Evolutionary conservation across 2,888 invertebrate species (phyloP), one percentile per base, ranked within the genome.

Genomic region (Andricus curvator): DNA sequence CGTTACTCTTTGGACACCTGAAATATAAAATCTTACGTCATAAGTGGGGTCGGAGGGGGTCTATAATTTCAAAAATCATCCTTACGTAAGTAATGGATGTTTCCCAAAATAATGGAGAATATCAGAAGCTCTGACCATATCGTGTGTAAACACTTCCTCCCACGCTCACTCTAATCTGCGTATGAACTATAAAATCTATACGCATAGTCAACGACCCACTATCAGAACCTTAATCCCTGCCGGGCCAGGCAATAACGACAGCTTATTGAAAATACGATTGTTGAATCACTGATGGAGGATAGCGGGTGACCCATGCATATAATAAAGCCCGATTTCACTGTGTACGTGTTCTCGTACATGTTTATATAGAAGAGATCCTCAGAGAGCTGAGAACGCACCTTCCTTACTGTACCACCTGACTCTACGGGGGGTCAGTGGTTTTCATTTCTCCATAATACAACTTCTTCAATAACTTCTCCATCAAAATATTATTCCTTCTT

Each of bases 381-480:
- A 77, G 83, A 86, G 84, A 89, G 87, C 89, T 89, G 88, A 86
- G 88, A 88, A 88, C 87, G 87, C 85, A 85, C 84, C 84, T 84
- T 84, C 84, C 84, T 84, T 84, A 86, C 82, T 85, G 84, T 84
- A 86, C 86, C 88, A 85, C 86, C 86, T 86, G 87, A 85, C 88
- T 82, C 88, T 81, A 88, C 88, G 85, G 90, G 89, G 87, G 89
- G 87, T 83, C 89, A 89, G 89, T 84, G 89, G 85, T 83, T 87
- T 86, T 89, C 90, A 89, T 82, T 76, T 79, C 62, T 62, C 29
- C 56, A 66, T n/a, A 48, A 9, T 9, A 29, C 37, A 37, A 37
- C 37, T 37, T 37, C 20, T 33, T 29, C 17, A 74, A 56, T 29
- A 29, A 74, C 56, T 70, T 25, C 20, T 20, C 20, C 25, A 62